Base-by-base conservation (phyloP, 2,797 vertebrate species). In the Hipposideros larvatus region DNA sequence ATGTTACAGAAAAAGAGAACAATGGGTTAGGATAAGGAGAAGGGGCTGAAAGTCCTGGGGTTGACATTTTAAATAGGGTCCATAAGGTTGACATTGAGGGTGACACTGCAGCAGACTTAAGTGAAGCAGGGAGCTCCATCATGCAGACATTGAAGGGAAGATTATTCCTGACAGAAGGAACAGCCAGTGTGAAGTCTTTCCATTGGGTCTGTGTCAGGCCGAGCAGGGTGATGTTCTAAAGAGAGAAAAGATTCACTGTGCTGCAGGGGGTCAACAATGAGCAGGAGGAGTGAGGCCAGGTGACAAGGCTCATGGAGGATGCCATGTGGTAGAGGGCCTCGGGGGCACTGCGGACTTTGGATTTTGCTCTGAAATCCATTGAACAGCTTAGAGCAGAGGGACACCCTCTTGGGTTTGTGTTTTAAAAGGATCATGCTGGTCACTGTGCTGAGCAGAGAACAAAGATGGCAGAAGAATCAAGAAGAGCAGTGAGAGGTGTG, bases 251-350 rank as follows among this genome's bases (percentile, higher is more conserved):
- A 93, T 31, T 6, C 46, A 34, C 0, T 11, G 4, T 48, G n/a
- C 46, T 46, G 24, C 51, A 26, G 61, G 16, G 5, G 14, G 13
- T 9, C 7, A 34, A 2, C 13, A 18, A 15, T 22, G n/a, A 63
- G 46, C 24, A 48, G 70, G 18, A 11, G 10, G 21, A 5, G 10
- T 59, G 34, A 82, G 4, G 21, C 37, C 22, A 46, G 16, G 24
- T 2, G 46, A 53, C n/a, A 63, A 71, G 7, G 11, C 37, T 2
- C 24, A 18, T 59, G 21, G 21, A 31, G 0, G 15, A 26, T 2
- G 1, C 22, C 14, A 2, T n/a, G 31, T 11, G 26, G 21, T 1
- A 0, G n/a, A 24, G 7, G 80, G 71, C 24, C 37, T 78, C 1
- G 37, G 57, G 48, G 21, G 51, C 21, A 57, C 16, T 34, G 51